Evolutionary conservation across 2,888 invertebrate genomes (phyloP).

Genomic region (Vesta saturnalis): DNA sequence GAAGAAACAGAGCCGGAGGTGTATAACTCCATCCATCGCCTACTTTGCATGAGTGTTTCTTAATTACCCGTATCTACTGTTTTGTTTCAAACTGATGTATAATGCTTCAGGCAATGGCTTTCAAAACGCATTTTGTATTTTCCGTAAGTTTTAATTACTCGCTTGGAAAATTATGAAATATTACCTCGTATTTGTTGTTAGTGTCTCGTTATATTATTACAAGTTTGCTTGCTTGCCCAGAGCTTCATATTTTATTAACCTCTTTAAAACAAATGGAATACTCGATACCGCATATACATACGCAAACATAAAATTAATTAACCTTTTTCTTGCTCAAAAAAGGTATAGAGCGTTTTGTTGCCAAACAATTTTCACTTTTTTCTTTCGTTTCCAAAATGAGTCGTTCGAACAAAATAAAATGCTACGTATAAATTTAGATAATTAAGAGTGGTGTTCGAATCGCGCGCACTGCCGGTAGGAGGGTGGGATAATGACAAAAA

Average conservation of each 20-base stretch:
- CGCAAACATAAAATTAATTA: constrained; percentile 36
- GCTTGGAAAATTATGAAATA: constrained; percentile 39
- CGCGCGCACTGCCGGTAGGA: constrained; percentile 24
- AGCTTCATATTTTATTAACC: constrained; percentile 37
- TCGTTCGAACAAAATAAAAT: not conserved
- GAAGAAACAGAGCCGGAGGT: constrained; percentile 40
- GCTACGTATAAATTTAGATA: constrained; percentile 41
- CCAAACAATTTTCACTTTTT: not conserved
- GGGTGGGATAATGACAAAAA: constrained; percentile 58
- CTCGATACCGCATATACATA: constrained; percentile 28
- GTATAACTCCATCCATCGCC: constrained; percentile 40
- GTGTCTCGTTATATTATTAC: constrained; percentile 40
- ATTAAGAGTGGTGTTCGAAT: constrained; percentile 44
- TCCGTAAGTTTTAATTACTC: constrained; percentile 41
- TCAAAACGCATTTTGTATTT: constrained; percentile 40
- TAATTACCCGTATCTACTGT: constrained; percentile 40
- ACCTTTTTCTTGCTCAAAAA: constrained; percentile 15
- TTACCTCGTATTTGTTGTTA: constrained; percentile 39
- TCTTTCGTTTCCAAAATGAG: not conserved
- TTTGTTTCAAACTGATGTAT: constrained; percentile 41
- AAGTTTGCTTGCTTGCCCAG: constrained; percentile 34
- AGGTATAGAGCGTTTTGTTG: not conserved
- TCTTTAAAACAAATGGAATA: constrained; percentile 34
- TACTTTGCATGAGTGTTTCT: constrained; percentile 41
- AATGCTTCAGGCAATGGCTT: constrained; percentile 37